A percentile compares a stretch with the other conserved stretches of the same genome.
phyloP scores from a whole-genome alignment of 1,140 invertebrate species.

The Scaptomyza graminum region DNA sequence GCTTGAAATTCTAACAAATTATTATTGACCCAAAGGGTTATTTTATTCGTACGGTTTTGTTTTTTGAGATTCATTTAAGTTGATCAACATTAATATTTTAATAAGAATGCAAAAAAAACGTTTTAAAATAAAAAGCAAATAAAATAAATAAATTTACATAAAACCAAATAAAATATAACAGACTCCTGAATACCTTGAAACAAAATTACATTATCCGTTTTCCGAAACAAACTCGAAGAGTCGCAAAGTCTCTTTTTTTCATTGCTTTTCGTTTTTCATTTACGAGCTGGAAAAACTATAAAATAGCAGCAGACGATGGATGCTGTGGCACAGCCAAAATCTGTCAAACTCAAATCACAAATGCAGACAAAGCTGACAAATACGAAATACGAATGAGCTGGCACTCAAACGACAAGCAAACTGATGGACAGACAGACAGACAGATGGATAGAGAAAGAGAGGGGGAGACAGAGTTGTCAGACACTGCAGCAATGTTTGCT shows the following conservation, averaged over 20 bases:
- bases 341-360: constrained; percentile 71
- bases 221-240: not conserved
- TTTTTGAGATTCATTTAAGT: too few relatives aligned
- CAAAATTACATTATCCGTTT: not conserved
- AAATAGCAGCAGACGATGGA: constrained; percentile 25
- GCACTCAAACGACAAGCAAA: constrained; percentile 37
- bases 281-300: constrained; percentile 28
- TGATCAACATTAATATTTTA: too few relatives aligned
- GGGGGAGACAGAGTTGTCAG: constrained; percentile 39
- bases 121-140: too few relatives aligned
- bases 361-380: constrained; percentile 72
- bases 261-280: not conserved
- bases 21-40: too few relatives aligned
- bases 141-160: too few relatives aligned
- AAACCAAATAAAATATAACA: too few relatives aligned
- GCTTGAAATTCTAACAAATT: not conserved
- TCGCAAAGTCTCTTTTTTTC: not conserved
- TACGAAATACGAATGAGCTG: constrained; percentile 55
- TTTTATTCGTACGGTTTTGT: too few relatives aligned
- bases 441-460: constrained; percentile 23
- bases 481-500: constrained; percentile 50
- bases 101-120: too few relatives aligned
- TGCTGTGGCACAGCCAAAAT: constrained; percentile 59
- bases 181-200: too few relatives aligned
- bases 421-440: constrained; percentile 10